A percentile compares a stretch with the other conserved stretches of the same genome.
These are phyloP conservation scores for fruit fly (Drosophila melanogaster) DNA, from an alignment of 1,140 invertebrate species.

Conservation along the genomic window DNA sequence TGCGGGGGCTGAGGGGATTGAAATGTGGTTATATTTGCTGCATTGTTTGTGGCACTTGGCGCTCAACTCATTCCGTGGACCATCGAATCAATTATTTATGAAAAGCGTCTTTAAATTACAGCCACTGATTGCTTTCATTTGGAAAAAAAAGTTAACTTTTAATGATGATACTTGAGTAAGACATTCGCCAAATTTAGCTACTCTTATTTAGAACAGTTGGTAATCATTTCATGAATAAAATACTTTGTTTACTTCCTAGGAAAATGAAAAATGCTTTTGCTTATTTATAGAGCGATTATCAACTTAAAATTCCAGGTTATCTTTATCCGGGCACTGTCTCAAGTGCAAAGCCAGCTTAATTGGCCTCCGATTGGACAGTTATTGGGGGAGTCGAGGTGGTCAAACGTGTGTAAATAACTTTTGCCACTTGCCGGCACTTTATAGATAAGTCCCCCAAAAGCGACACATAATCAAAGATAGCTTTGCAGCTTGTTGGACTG, in stretches of 20 bases:
- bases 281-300: conserved; percentile 5
- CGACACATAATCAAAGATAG: conserved; percentile 72
- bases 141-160: not conserved
- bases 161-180: not conserved
- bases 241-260: no score
- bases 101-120: conserved; percentile 32
- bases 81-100: conserved; percentile 37
- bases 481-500: conserved; percentile 58
- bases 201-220: no score
- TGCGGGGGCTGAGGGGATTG: not conserved
- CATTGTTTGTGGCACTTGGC: conserved; percentile 39
- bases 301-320: no score
- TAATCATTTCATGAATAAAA: not conserved
- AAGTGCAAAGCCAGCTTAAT: conserved; percentile 15
- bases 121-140: conserved; percentile 2
- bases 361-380: conserved; percentile 13
- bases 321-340: not conserved
- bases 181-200: no score
- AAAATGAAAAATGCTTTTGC: not conserved
- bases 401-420: conserved; percentile 58
- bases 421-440: conserved; percentile 62
- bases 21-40: conserved; percentile 24
- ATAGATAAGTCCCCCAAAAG: conserved; percentile 70
- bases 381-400: conserved; percentile 9
- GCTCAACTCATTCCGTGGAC: conserved; percentile 9